phyloP scores from a whole-genome alignment of 2,888 invertebrate species.

The Dione juno region DNA sequence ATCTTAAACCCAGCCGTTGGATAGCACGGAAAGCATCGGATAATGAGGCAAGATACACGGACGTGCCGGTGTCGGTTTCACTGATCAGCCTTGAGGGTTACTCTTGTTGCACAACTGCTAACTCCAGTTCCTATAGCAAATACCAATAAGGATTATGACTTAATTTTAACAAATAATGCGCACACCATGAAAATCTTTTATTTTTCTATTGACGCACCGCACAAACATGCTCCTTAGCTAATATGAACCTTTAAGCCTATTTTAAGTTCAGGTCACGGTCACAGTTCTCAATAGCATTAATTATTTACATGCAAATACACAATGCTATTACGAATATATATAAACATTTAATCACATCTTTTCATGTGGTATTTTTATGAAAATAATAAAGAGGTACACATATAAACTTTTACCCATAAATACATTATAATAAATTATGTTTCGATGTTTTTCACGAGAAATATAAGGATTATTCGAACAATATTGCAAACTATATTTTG shows the following conservation, averaged over 20 bases:
- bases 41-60: slow-evolving; percentile 64
- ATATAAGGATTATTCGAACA: slow-evolving; percentile 4
- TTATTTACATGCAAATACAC: neutral
- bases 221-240: neutral
- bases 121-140: slow-evolving; percentile 36
- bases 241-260: slow-evolving; percentile 3
- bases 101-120: slow-evolving; percentile 58
- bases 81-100: slow-evolving; percentile 66
- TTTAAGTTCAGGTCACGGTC: neutral
- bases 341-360: neutral
- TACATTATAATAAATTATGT: neutral
- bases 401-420: neutral
- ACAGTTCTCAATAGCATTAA: slow-evolving; percentile 1
- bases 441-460: slow-evolving; percentile 16
- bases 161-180: slow-evolving; percentile 36
- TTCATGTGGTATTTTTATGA: neutral
- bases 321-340: neutral
- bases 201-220: neutral
- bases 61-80: slow-evolving; percentile 66
- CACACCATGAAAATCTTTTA: neutral
- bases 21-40: slow-evolving; percentile 54
- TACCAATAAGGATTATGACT: slow-evolving; percentile 18
- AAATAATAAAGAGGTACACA: neutral
- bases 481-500: slow-evolving; percentile 58
- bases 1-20: slow-evolving; percentile 43